These are phyloP conservation scores for Monomorium pharaonis DNA, from an alignment of 1,140 invertebrate species.

Conservation along the genomic window DNA sequence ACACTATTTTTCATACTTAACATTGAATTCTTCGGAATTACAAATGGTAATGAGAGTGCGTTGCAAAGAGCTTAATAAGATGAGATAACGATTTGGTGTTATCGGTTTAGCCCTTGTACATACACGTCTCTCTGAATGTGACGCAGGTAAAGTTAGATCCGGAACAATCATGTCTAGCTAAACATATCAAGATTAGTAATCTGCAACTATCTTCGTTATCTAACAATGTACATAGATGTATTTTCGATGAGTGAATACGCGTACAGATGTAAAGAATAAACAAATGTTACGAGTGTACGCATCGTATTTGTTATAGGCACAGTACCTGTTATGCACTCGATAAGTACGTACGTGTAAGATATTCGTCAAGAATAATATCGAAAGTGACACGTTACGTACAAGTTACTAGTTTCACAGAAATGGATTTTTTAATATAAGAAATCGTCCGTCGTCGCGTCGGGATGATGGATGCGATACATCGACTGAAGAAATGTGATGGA, in stretches of 20 bases:
- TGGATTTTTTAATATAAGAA: neutral
- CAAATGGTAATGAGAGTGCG: neutral
- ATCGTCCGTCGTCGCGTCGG: neutral
- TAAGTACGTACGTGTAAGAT: conserved; percentile 21
- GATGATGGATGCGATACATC: neutral
- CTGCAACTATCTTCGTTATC: neutral
- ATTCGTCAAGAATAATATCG: neutral
- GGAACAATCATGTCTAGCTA: neutral
- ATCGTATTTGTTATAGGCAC: conserved; percentile 18
- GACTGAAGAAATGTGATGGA: conserved; percentile 19
- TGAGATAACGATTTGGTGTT: conserved; percentile 48
- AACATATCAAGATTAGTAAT: conserved; percentile 2
- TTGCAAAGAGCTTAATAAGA: conserved; percentile 8
- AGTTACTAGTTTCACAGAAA: neutral
- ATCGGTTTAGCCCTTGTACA: conserved; percentile 22
- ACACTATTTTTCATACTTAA: neutral
- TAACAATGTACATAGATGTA: neutral
- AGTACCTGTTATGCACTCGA: conserved; percentile 48
- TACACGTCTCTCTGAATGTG: neutral
- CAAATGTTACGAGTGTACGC: conserved; percentile 35
- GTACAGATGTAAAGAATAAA: conserved; percentile 27
- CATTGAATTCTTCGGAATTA: neutral
- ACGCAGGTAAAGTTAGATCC: conserved; percentile 2
- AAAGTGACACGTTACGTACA: neutral
- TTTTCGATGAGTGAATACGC: neutral